phyloP scores from a whole-genome alignment of 2,888 invertebrate genomes.

The Aricia artaxerxes region DNA sequence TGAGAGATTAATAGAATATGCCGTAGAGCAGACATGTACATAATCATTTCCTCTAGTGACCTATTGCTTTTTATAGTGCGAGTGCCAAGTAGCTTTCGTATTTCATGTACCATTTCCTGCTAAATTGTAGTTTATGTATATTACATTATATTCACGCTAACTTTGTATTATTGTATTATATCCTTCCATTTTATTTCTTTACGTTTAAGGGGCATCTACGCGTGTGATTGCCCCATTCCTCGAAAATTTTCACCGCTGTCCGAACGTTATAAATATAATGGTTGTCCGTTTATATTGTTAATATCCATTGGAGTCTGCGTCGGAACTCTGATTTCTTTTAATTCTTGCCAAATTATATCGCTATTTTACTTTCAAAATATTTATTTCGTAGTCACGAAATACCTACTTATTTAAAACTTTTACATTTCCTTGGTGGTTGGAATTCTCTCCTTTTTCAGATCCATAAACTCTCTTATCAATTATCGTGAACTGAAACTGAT shows the following conservation, averaged over 20 bases:
- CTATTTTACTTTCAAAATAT: neutral
- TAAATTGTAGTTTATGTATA: constrained; percentile 36
- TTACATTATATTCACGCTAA: constrained; percentile 39
- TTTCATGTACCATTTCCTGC: constrained; percentile 23
- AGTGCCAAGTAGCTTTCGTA: constrained; percentile 31
- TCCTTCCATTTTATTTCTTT: constrained; percentile 33
- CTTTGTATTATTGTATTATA: constrained; percentile 42
- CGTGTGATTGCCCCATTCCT: constrained; percentile 42
- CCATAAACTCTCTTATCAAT: neutral
- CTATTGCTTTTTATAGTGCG: constrained; percentile 31
- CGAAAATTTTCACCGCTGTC: neutral
- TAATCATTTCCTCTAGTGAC: constrained; percentile 3
- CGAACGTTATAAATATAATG: neutral
- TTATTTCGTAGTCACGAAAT: neutral
- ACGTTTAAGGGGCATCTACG: constrained; percentile 34
- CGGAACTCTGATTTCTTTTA: neutral
- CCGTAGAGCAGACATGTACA: neutral
- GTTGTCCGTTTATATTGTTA: neutral
- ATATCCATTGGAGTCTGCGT: neutral
- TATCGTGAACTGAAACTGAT: neutral
- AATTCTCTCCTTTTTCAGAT: neutral
- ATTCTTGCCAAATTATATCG: neutral
- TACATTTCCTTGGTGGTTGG: neutral
- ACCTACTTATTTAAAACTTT: neutral
- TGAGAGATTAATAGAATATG: neutral